A percentile compares a stretch with the other conserved stretches of the same genome.
These are phyloP conservation scores for Catharus minimus DNA, from an alignment of 2,113 vertebrate genomes.

Conservation along the genomic window DNA sequence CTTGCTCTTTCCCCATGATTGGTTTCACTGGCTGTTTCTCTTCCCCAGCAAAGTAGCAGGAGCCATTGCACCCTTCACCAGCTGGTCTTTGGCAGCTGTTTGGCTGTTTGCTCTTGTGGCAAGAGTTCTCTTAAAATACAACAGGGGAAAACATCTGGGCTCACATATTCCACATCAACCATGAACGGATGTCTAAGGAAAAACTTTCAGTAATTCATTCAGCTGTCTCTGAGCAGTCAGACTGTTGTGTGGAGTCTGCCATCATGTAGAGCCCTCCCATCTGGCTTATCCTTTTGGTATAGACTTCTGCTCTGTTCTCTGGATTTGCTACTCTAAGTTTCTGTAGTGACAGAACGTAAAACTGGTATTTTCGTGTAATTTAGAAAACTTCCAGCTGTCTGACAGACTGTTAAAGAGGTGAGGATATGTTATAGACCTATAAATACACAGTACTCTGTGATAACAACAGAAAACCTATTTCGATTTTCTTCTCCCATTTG, in stretches of 20 bases:
- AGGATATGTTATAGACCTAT: constrained; percentile 15
- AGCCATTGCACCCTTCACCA: background rate
- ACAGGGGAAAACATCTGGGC: background rate
- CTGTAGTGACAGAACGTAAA: constrained; percentile 46
- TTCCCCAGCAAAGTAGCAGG: background rate
- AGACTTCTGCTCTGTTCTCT: constrained; percentile 30
- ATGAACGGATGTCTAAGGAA: background rate
- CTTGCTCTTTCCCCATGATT: background rate
- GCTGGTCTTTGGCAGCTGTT: background rate
- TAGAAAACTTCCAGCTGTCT: constrained; percentile 41
- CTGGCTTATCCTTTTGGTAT: constrained; percentile 39
- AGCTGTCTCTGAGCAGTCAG: constrained; percentile 10
- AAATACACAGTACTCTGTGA: background rate
- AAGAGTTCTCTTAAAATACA: background rate
- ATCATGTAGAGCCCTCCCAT: constrained; percentile 24
- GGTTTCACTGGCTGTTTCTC: background rate
- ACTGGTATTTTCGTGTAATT: constrained; percentile 30
- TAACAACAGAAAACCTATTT: constrained; percentile 1
- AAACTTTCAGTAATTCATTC: background rate
- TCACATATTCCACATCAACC: background rate
- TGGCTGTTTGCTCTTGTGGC: background rate
- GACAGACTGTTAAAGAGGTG: constrained; percentile 50
- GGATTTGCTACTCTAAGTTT: constrained; percentile 11
- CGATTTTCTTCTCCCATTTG: constrained; percentile 26
- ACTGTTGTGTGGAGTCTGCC: background rate